Base-by-base conservation (phyloP, 2,797 vertebrate genomes). In the Cephalopachus bancanus region DNA sequence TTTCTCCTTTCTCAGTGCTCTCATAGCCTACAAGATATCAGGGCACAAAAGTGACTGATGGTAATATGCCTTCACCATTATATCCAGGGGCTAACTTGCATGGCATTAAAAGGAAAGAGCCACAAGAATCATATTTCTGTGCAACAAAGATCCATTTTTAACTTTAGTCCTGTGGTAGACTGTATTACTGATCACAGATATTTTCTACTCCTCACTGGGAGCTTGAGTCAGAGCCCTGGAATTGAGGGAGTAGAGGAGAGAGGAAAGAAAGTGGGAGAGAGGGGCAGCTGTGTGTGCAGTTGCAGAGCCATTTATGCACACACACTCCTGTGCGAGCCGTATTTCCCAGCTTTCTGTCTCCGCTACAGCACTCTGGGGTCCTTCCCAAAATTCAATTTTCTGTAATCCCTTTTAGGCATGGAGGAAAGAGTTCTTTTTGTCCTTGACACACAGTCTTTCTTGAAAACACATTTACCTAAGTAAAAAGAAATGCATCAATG, bases 391-490 rank as follows among this genome's bases (percentile, higher is more conserved):
- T 78, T 86, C n/a, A 60, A 51, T 87, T 62, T 86, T 80, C 75
- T 33, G 0, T 65, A 69, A 60, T 69, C 49, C 51, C 28, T 49
- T 81, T 69, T 22, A 93, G 74, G 22, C 7, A 26, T 20, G n/a
- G 72, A 81, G 79, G n/a, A 79, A 94, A 14, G n/a, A 76, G 55
- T 80, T 65, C 24, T 78, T 78, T 53, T 91, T 91, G 65, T 30
- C 80, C 72, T 91, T 64, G 59, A 80, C 15, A 71, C 44, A 71
- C 28, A n/a, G 6, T 95, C 93, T 86, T 60, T 30, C 87, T 96
- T 89, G 8, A 51, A 95, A 93, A 91, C 17, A 64, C 49, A 80
- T 90, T 96, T 93, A 69, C 17, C 30, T 30, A 62, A 89, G 53
- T 62, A 62, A 83, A 94, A 78, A 71, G 57, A 94, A 16, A 51